Evolutionary conservation across 2,797 vertebrate species (phyloP).

Genomic region (Ctenochaetus hawaiiensis): DNA sequence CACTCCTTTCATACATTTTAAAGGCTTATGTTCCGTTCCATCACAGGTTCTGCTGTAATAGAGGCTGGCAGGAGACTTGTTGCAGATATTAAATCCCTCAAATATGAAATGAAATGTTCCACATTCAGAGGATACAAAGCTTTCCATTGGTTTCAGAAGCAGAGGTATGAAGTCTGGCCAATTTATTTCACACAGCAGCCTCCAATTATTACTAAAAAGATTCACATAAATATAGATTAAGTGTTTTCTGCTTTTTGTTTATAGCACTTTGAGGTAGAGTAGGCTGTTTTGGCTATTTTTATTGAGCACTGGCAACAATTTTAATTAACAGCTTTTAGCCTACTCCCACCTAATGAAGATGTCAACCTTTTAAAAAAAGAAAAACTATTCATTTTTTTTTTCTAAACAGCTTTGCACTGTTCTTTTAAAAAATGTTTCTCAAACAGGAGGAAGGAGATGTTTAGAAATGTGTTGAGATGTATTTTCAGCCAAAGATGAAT

Average conservation of each 20-base stretch:
- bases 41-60: constrained; percentile 1
- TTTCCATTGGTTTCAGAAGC: constrained; percentile 14
- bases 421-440: not conserved
- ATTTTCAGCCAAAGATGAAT: not conserved
- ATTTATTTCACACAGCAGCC: constrained; percentile 10
- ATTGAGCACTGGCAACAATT: not conserved
- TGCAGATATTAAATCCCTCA: not conserved
- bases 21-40: constrained; percentile 17
- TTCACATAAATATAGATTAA: constrained; percentile 9
- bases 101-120: constrained; percentile 11
- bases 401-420: too few relatives aligned
- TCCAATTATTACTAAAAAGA: constrained; percentile 18
- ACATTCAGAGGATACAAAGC: constrained; percentile 11
- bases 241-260: not conserved
- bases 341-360: not conserved
- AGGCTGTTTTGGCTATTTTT: not conserved
- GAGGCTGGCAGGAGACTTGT: not conserved
- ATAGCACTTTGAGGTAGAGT: not conserved
- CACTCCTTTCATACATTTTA: constrained; percentile 15
- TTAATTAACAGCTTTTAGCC: not conserved
- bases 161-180: constrained; percentile 32
- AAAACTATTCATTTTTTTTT: not conserved
- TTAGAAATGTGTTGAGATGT: not conserved
- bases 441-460: not conserved
- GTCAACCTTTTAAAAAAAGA: not conserved